Evolutionary conservation across 2,797 vertebrate species (phyloP).

Genomic region (Arctocebus calabarensis): DNA sequence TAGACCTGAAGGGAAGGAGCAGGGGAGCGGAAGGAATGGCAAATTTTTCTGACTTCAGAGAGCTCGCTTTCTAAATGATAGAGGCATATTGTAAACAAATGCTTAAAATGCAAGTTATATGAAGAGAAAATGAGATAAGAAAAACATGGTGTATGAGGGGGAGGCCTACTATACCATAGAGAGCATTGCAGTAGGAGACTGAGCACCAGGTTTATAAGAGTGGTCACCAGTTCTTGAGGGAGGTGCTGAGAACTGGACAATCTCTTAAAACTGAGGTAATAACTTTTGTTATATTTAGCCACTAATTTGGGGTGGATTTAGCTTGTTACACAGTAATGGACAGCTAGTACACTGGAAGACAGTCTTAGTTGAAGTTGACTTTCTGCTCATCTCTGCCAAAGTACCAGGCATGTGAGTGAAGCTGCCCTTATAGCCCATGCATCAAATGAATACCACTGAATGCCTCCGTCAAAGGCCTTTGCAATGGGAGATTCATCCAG

Average conservation of each 20-base stretch:
- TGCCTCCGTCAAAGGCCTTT: not conserved
- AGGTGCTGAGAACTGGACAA: too few species aligned
- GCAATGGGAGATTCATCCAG: not conserved
- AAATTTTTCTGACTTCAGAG: not conserved
- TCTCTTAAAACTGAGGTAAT: not conserved
- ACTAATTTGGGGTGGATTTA: not conserved
- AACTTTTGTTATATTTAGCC: slow-evolving; percentile 24
- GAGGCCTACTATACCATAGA: not conserved
- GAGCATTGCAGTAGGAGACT: not conserved
- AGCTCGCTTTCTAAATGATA: not conserved
- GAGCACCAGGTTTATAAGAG: too few species aligned
- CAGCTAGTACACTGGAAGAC: not conserved
- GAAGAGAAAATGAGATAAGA: not conserved
- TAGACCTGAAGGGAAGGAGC: not conserved
- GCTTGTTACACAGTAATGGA: not conserved
- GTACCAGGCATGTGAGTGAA: not conserved
- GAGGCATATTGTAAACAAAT: not conserved
- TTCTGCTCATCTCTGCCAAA: not conserved
- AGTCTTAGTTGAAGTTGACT: not conserved
- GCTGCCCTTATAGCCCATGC: not conserved
- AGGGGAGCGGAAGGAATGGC: not conserved
- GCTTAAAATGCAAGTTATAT: not conserved
- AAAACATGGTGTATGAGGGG: not conserved
- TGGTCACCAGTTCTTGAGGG: too few species aligned
- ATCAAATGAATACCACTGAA: not conserved